phyloP scores from a whole-genome alignment of 2,797 vertebrate species.

The Apogon talboti region DNA sequence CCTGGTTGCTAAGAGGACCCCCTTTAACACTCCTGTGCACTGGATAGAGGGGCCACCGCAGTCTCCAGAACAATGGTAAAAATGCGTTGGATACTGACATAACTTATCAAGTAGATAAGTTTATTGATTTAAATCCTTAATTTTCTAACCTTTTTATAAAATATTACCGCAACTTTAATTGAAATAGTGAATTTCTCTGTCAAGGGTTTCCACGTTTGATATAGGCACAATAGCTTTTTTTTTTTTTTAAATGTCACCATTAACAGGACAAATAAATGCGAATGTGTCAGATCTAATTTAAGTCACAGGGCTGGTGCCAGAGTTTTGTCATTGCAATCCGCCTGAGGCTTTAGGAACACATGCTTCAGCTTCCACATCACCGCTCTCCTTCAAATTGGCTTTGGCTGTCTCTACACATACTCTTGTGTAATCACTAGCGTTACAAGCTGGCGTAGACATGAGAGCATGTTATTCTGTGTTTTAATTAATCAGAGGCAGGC shows the following conservation, averaged over 20 bases:
- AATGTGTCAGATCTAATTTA: constrained; percentile 46
- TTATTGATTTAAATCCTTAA: neutral
- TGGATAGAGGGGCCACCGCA: constrained; percentile 33
- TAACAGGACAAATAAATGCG: constrained; percentile 30
- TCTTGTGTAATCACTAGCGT: constrained; percentile 47
- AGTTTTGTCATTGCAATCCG: constrained; percentile 18
- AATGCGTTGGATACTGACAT: neutral
- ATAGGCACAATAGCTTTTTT: neutral
- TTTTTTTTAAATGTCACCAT: constrained; percentile 16
- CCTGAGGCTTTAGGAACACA: constrained; percentile 46
- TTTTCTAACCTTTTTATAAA: neutral
- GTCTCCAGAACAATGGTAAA: constrained; percentile 68
- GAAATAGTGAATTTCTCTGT: neutral
- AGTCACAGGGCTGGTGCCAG: constrained; percentile 33
- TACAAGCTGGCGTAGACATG: constrained; percentile 24
- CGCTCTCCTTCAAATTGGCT: constrained; percentile 31
- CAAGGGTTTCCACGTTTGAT: neutral
- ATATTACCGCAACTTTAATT: no score
- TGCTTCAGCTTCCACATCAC: constrained; percentile 52
- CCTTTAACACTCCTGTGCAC: constrained; percentile 27
- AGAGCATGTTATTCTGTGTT: constrained; percentile 9
- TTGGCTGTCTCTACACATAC: constrained; percentile 19
- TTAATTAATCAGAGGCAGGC: constrained; percentile 41
- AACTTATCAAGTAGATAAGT: neutral
- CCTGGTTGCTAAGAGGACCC: constrained; percentile 32